These are phyloP conservation scores for Cyphomyrus plagiostoma DNA, from an alignment of 2,113 vertebrate species.

Conservation along the genomic window DNA sequence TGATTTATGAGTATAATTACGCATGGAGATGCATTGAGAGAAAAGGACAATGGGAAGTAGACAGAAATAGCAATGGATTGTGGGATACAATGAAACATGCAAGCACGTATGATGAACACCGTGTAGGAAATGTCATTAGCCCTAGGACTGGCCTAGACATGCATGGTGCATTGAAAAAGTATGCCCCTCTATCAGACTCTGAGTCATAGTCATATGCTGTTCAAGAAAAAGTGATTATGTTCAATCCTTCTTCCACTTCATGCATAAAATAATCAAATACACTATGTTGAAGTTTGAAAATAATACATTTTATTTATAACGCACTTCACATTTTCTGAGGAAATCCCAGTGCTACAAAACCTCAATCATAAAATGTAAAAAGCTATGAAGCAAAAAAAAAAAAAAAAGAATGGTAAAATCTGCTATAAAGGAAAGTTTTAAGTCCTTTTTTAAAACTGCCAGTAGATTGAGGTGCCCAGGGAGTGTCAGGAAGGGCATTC, in stretches of 20 bases:
- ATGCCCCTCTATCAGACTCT: neutral
- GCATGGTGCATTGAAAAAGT: neutral
- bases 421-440: too few relatives aligned
- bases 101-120: neutral
- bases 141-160: neutral
- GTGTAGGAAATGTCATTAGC: neutral
- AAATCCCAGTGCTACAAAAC: too few relatives aligned
- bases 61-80: neutral
- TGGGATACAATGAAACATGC: neutral
- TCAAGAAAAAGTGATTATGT: neutral
- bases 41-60: neutral
- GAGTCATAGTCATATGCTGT: neutral
- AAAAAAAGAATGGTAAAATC: too few relatives aligned
- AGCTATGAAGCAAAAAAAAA: too few relatives aligned
- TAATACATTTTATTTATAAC: too few relatives aligned
- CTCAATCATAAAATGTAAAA: too few relatives aligned
- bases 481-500: too few relatives aligned
- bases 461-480: too few relatives aligned
- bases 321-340: too few relatives aligned
- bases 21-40: neutral
- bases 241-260: neutral
- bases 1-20: slow-evolving; percentile 16
- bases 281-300: neutral
- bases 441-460: too few relatives aligned
- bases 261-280: neutral